Base-by-base conservation (phyloP, 2,888 invertebrate species). In the Mesorhabditis spiculigera region DNA sequence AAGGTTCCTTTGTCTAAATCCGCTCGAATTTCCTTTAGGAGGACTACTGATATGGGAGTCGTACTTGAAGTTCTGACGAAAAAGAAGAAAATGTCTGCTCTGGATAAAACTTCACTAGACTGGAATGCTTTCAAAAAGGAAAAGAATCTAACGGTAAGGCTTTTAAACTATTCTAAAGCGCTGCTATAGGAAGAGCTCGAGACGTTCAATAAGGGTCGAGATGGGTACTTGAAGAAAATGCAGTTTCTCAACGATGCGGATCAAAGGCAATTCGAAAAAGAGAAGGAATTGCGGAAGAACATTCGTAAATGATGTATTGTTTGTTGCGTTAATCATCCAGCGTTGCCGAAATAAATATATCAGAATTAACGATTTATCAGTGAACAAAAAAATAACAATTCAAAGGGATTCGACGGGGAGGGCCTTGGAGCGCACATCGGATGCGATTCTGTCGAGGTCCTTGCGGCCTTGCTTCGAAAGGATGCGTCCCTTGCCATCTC, bases 371-470 rank as follows among this genome's bases (percentile, higher is more conserved):
- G 58, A 50, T 65, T 42, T 65, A 65, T 42, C 13, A 43, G 10
- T 10, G 10, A 65, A 16, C 6, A 65, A 41, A 65, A 65, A 65
- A 65, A 65, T 8, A 41, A 41, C 28, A 28, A 28, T 28, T 28
- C 28, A 28, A 28, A 28, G 43, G 10, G 43, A 65, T 43, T 65
- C 67, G 58, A 50, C 70, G 68, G 70, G 65, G 13, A 6, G 6
- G 45, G 64, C n/a, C 16, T n/a, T 76, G 72, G 77, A 68, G 75
- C 88, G 87, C 69, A 97, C 91, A 89, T 97, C 95, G 69, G 94
- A 93, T 68, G 98, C 97, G 87, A 98, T 96, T 86, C 97, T 91
- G 90, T 98, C 97, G 86, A 98, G 90, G 89, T 98, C 97, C 86
- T 95, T 91, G 85, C 94, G 91, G 77, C 98, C 98, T 80, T 83